Base-by-base conservation (phyloP, 2,888 invertebrate species). In the Phyto melanocephala region DNA sequence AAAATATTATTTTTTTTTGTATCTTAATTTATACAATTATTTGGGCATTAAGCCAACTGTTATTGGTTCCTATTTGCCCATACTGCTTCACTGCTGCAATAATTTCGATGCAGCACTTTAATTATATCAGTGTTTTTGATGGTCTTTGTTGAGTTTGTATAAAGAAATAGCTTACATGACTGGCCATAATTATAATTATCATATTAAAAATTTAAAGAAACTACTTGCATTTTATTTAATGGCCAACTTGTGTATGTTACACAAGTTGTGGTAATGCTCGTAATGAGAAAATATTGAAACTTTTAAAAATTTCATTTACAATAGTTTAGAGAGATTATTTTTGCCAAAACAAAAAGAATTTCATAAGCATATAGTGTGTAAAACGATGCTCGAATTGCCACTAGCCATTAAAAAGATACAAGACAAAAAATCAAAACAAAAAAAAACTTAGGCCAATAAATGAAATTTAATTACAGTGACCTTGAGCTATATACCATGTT, bases 11-110 rank as follows among this genome's bases (percentile, higher is more conserved):
- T 6, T 42, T 52, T 42, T 33, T 62, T 28, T 47, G 6, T 10
- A 45, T 0, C 28, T 33, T 28, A 68, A 54, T 70, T 70, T 70
- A 10, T 63, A 15, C 37, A 28, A 35, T 50, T 50, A 60, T 65
- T 67, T 77, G 54, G 81, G 81, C 81, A 81, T 22, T 40, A 47
- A 58, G 71, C 81, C 81, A 81, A 72, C n/a, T 62, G 47, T 7
- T 63, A 42, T 47, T n/a, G n/a, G 2, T 17, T 17, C 11, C 8
- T 47, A 4, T 2, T 42, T 10, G 47, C n/a, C 42, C n/a, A n/a
- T n/a, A n/a, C n/a, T n/a, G n/a, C 8, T 50, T 20, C 24, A 24
- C 20, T 47, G 20, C 37, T 54, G 65, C 67, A 56, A 33, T 65
- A 50, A 58, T 60, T 60, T 15, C 33, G 11, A 11, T 52, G 70